phyloP scores from a whole-genome alignment of 2,888 invertebrate genomes.

The Glyphotaelius pellucidus region DNA sequence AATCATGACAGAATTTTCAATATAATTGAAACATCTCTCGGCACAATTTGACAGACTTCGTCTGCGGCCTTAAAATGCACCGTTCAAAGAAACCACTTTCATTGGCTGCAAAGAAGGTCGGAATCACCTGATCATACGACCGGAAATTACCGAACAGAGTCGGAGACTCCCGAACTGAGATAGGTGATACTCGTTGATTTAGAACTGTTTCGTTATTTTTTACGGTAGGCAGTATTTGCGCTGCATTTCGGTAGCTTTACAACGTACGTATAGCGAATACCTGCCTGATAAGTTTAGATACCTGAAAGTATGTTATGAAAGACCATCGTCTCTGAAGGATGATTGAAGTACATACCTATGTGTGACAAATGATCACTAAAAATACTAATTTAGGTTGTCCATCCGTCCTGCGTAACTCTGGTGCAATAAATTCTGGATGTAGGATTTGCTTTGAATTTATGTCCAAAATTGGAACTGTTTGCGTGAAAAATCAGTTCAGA shows the following conservation, averaged over 20 bases:
- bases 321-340: too few species aligned
- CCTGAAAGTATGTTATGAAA: too few species aligned
- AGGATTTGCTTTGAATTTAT: too few species aligned
- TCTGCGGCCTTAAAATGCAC: neutral
- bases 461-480: too few species aligned
- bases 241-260: neutral
- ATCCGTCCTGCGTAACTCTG: too few species aligned
- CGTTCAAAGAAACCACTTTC: slow-evolving; percentile 15
- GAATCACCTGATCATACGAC: slow-evolving; percentile 33
- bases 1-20: neutral
- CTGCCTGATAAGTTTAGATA: too few species aligned
- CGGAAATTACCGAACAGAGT: slow-evolving; percentile 19
- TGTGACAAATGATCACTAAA: too few species aligned
- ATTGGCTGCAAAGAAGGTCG: neutral
- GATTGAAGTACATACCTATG: too few species aligned
- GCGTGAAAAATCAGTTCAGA: too few species aligned
- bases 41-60: neutral
- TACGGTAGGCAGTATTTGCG: neutral
- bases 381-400: too few species aligned
- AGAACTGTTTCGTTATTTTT: neutral
- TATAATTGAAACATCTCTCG: neutral
- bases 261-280: neutral
- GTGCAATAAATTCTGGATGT: too few species aligned
- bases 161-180: slow-evolving; percentile 27
- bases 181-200: neutral